Evolutionary conservation across 2,113 vertebrate species (phyloP).

Genomic region (Promerops cafer): DNA sequence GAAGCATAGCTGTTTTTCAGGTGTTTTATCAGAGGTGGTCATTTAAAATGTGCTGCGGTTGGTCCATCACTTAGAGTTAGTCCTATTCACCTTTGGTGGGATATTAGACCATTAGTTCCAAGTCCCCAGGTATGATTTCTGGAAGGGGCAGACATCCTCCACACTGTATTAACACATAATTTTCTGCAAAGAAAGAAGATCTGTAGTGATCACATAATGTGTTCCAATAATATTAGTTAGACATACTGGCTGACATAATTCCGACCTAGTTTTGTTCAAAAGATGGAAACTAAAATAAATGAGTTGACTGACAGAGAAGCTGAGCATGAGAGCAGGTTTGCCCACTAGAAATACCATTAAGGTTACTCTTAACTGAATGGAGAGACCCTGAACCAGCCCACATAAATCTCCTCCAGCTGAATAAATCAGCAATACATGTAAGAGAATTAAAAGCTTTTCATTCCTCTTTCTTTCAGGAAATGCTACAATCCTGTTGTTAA

Average conservation of each 20-base stretch:
- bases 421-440: not conserved
- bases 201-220: not conserved
- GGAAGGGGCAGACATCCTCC: not conserved
- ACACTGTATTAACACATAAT: not conserved
- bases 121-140: not conserved
- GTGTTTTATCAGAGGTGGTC: not conserved
- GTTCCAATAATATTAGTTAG: not conserved
- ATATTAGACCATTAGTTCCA: not conserved
- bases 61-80: too few species aligned
- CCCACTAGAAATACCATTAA: not conserved
- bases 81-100: not conserved
- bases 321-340: not conserved
- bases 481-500: not conserved
- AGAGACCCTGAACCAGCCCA: not conserved
- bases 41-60: not conserved
- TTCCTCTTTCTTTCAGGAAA: constrained; percentile 10
- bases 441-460: constrained; percentile 17
- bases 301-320: constrained; percentile 16
- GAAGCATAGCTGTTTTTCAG: not conserved
- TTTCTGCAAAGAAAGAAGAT: not conserved
- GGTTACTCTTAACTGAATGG: constrained; percentile 23
- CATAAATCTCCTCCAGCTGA: not conserved
- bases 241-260: not conserved
- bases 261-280: not conserved
- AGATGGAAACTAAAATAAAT: constrained; percentile 27